Percentiles rank a stretch among this genome's conserved stretches.
These are phyloP conservation scores for Thumatha senex DNA, from an alignment of 2,888 invertebrate species.

Conservation along the genomic window DNA sequence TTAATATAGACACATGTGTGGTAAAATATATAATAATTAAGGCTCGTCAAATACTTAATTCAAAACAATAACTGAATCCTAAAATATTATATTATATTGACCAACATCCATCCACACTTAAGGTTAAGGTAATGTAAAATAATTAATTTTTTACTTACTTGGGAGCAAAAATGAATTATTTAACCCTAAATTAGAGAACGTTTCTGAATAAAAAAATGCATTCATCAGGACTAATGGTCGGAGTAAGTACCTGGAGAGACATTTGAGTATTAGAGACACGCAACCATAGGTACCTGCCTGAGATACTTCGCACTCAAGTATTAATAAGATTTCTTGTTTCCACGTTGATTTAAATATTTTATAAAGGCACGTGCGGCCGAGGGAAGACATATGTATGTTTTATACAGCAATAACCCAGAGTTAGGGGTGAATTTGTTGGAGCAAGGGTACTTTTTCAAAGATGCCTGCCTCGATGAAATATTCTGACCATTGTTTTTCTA, in stretches of 20 bases:
- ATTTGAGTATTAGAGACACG: not conserved
- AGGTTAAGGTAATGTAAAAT: too few relatives aligned
- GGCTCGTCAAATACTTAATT: too few relatives aligned
- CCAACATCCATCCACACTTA: too few relatives aligned
- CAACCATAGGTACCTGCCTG: slow-evolving; percentile 4
- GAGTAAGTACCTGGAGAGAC: not conserved
- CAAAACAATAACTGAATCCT: too few relatives aligned
- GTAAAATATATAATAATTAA: too few relatives aligned
- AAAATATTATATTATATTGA: too few relatives aligned
- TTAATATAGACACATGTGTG: too few relatives aligned
- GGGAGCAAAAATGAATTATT: too few relatives aligned
- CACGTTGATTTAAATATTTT: slow-evolving; percentile 50
- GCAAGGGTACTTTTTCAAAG: slow-evolving; percentile 33
- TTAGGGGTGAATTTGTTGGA: slow-evolving; percentile 40
- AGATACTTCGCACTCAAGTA: slow-evolving; percentile 34
- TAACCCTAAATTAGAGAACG: too few relatives aligned
- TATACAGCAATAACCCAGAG: slow-evolving; percentile 40
- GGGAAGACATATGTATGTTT: slow-evolving; percentile 45
- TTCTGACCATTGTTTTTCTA: slow-evolving; percentile 13
- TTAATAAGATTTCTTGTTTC: slow-evolving; percentile 50
- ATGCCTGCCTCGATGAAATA: slow-evolving; percentile 24
- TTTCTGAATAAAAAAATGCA: not conserved
- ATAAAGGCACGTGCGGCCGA: slow-evolving; percentile 43
- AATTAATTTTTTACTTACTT: too few relatives aligned
- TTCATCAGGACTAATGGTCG: not conserved